Base-by-base conservation (phyloP, 2,888 invertebrate species). In the Mythimna loreyi region DNA sequence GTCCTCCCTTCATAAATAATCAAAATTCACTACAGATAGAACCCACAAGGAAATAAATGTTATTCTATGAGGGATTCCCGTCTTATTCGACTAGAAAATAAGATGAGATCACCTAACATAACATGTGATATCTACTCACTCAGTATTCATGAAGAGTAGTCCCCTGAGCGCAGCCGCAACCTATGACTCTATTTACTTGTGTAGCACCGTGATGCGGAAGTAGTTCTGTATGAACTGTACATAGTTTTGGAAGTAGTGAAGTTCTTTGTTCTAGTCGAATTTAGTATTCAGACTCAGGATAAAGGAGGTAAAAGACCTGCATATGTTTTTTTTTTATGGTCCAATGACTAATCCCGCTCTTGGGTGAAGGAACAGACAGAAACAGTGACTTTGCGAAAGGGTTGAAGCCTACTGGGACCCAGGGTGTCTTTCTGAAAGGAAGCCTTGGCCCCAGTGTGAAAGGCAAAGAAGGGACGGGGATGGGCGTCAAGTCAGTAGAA, bases 61-160 rank as follows among this genome's bases (percentile, higher is more conserved):
- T 45, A 49, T 52, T 47, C 16, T 50, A 13, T 3, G 21, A 59
- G 67, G 79, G 56, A 58, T 57, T 64, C 60, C 60, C 60, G 30
- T 53, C 1, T 43, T 57, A 43, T 50, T 60, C 33, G 47, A 33
- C 55, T 40, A 30, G 58, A 16, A 21, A 49, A 59, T 45, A 16
- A 43, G 25, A 60, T 76, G 76, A 79, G 43, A n/a, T 76, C 80
- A 76, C 43, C 25, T 57, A 52, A 60, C 40, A 11, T 33, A n/a
- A 59, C 49, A 50, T 30, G 56, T 50, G 50, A 56, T 43, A 55
- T 50, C 33, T 45, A 25, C 30, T 33, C 36, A 40, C 43, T 76
- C 56, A 57, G 75, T 60, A 76, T 76, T 76, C 76, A 74, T 50
- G 43, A 28, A 60, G 62, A 63, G 62, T 53, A 53, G 19, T 53